Percentiles rank a stretch among this genome's conserved stretches.
Evolutionary conservation across 1,140 invertebrate species (phyloP).

Genomic region (Dreissena polymorpha): DNA sequence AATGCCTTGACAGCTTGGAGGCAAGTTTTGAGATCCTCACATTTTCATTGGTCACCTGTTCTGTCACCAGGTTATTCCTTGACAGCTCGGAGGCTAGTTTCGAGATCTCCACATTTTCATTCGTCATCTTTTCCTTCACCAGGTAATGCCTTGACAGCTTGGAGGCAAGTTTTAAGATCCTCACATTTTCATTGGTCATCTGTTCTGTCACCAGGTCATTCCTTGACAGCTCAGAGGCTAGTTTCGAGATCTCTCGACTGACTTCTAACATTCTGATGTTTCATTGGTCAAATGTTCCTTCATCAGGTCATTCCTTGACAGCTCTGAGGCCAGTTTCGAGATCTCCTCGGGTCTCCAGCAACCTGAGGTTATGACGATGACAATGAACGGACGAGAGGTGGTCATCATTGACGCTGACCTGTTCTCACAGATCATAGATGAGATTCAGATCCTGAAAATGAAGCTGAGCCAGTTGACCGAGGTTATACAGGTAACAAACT

Average conservation of each 20-base stretch:
- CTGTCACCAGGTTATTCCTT: too few species aligned
- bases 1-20: too few species aligned
- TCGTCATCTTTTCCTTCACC: not conserved
- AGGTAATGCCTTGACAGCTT: conserved; percentile 9
- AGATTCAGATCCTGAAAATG: conserved; percentile 55
- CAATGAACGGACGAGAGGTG: conserved; percentile 54
- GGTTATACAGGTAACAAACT: not conserved
- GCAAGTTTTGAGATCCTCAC: too few species aligned
- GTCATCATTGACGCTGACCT: conserved; percentile 56
- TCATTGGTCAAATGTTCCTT: not conserved
- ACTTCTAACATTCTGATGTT: too few species aligned
- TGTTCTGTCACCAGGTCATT: too few species aligned
- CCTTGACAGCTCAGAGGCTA: too few species aligned
- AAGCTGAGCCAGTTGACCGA: conserved; percentile 54
- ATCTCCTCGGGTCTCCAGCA: conserved; percentile 14
- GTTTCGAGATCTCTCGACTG: too few species aligned
- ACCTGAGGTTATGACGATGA: conserved; percentile 44
- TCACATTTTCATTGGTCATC: too few species aligned
- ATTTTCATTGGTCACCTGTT: too few species aligned
- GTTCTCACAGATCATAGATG: conserved; percentile 58
- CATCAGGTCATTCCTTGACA: conserved; percentile 36
- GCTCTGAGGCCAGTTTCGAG: conserved; percentile 21
- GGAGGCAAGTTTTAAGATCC: too few species aligned
- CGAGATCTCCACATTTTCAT: too few species aligned
- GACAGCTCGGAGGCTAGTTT: too few species aligned